Percentiles rank a stretch among this genome's conserved stretches.
Evolutionary conservation across 1,140 invertebrate genomes (phyloP).

Genomic region (Lepidurus arcticus): DNA sequence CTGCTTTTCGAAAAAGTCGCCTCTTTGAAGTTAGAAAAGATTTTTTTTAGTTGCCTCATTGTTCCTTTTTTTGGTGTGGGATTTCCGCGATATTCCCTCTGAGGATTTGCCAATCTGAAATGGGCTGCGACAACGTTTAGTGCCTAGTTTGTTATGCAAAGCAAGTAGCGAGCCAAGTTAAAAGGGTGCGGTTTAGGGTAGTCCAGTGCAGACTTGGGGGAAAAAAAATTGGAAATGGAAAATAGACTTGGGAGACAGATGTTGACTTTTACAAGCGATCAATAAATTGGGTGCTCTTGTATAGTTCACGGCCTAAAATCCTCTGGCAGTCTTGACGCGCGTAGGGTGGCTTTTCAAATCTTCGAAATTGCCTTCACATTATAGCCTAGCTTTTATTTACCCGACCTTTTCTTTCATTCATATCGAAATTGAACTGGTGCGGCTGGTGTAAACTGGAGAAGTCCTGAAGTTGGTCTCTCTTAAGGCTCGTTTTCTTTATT

Average conservation of each 20-base stretch:
- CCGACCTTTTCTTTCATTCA: neutral
- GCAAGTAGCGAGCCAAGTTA: neutral
- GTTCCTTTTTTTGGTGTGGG: neutral
- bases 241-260: slow-evolving; percentile 18
- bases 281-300: neutral
- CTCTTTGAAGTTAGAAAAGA: neutral
- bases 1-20: neutral
- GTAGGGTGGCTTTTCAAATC: neutral
- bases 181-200: neutral
- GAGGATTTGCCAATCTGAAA: slow-evolving; percentile 3
- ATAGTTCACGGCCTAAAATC: neutral
- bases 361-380: neutral
- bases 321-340: neutral
- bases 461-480: neutral
- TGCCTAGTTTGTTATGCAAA: slow-evolving; percentile 16
- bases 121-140: neutral
- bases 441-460: neutral
- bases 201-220: neutral
- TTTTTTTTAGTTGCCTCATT: neutral
- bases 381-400: neutral
- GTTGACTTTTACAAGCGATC: slow-evolving; percentile 10
- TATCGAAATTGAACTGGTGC: neutral
- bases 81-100: neutral
- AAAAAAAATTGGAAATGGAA: neutral
- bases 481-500: neutral